Percentiles rank a stretch among this genome's conserved stretches.
phyloP scores from a whole-genome alignment of 2,113 vertebrate genomes.

The Microtus oregoni region DNA sequence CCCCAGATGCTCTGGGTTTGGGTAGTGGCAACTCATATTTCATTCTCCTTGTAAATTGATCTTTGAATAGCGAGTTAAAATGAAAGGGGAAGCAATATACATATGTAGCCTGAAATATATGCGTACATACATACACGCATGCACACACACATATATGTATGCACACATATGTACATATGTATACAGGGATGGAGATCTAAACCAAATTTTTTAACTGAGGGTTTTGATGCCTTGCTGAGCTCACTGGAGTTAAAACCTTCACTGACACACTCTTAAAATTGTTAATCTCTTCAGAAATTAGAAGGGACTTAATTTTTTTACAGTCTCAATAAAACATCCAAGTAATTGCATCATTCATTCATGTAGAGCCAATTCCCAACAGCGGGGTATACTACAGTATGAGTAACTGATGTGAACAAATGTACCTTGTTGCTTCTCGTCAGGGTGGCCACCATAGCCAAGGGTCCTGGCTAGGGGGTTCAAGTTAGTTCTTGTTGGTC shows the following conservation, averaged over 20 bases:
- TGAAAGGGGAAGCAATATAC: neutral
- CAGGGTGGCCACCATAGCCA: neutral
- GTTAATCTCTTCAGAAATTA: slow-evolving; percentile 50
- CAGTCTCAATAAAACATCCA: slow-evolving; percentile 56
- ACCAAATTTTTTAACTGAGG: neutral
- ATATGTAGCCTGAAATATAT: neutral
- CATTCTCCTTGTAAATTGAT: slow-evolving; percentile 19
- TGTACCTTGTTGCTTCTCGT: neutral
- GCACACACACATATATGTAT: no score
- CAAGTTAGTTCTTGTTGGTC: neutral
- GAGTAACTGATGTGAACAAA: slow-evolving; percentile 50
- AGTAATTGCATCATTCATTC: slow-evolving; percentile 52
- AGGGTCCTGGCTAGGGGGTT: neutral
- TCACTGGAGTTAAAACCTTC: slow-evolving; percentile 12
- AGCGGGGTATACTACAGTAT: neutral
- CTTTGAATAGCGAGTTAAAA: slow-evolving; percentile 48
- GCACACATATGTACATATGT: neutral
- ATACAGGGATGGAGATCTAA: neutral
- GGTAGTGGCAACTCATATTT: slow-evolving; percentile 35
- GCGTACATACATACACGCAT: neutral
- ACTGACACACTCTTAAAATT: neutral
- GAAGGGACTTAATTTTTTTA: slow-evolving; percentile 63
- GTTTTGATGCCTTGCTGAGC: neutral
- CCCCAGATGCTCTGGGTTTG: neutral
- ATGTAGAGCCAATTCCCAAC: slow-evolving; percentile 16